These are phyloP conservation scores for Equus quagga DNA, from an alignment of 2,113 vertebrate species.

Conservation along the genomic window DNA sequence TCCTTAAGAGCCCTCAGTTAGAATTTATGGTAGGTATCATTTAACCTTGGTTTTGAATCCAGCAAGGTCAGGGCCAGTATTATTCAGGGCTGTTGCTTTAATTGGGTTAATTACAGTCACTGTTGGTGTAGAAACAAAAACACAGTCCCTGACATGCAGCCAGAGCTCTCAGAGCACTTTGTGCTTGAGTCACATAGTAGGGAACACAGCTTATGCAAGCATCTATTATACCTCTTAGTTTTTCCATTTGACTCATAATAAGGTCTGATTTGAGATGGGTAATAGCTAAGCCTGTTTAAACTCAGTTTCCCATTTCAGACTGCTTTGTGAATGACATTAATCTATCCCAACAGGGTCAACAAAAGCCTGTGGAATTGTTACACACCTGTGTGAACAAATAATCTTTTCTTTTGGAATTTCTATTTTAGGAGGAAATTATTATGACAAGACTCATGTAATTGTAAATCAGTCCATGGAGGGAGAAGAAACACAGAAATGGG, in stretches of 20 bases:
- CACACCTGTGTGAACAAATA: constrained; percentile 47
- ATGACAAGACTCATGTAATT: constrained; percentile 88
- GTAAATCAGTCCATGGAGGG: constrained; percentile 82
- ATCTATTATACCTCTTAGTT: neutral
- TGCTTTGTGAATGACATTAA: constrained; percentile 13
- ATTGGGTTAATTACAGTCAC: neutral
- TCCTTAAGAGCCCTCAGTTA: constrained; percentile 42
- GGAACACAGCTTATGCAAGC: neutral
- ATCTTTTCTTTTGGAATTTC: constrained; percentile 63
- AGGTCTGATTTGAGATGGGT: neutral
- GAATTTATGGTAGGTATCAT: neutral
- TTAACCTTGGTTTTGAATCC: constrained; percentile 29
- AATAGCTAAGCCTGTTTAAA: neutral
- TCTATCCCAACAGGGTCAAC: neutral
- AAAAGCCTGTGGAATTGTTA: constrained; percentile 27
- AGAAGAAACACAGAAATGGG: constrained; percentile 89
- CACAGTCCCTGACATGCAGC: neutral
- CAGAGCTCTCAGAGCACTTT: neutral
- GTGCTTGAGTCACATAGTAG: neutral
- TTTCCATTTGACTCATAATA: neutral
- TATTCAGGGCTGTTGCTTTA: neutral
- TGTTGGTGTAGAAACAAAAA: neutral
- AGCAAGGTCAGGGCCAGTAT: neutral
- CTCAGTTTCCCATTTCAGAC: constrained; percentile 29
- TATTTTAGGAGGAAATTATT: constrained; percentile 88